Base-by-base conservation (phyloP, 2,113 vertebrate genomes). In the Chamaea fasciata region DNA sequence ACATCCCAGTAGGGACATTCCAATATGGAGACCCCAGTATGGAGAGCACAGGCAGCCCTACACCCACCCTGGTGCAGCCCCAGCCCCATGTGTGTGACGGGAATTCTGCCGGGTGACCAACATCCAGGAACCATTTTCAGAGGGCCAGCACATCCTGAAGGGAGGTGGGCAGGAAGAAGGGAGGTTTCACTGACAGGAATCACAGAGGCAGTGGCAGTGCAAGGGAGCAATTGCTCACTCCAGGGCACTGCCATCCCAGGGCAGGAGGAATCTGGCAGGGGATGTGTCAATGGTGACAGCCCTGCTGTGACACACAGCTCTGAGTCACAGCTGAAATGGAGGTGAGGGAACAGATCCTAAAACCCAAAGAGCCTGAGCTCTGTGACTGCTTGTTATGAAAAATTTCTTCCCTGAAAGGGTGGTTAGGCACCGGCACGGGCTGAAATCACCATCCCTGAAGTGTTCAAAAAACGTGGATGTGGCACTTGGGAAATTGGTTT, bases 11-110 rank as follows among this genome's bases (percentile, higher is more conserved):
- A 31, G 10, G 39, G 46, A 26, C 1, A 73, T 0, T 24, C 7
- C 39, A 56, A 18, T n/a, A 33, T 4, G 2, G 44, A 23, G 17
- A n/a, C 0, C 27, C 14, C 50, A 9, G 10, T 24, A 37, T 6
- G 42, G 71, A 12, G 13, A n/a, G 1, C 47, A 37, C 22, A 20
- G n/a, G 18, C 4, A 59, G 65, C 35, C 37, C 57, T 7, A 18
- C 56, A 39, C 17, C 33, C 1, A 2, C 60, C 65, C n/a, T 22
- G 53, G 73, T 21, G 26, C 50, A 46, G 53, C 42, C n/a, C 11
- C 0, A 0, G 23, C 4, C 2, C 21, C 37, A 30, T 0, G 1
- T 1, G 2, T 0, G 9, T 0, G 1, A 5, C 27, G 18, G 67
- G 70, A 69, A 41, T 53, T 21, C 31, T 83, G 56, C 74, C 41